Conservation (phyloP, 92 coral and sea anemone genomes). For the Paramuricea clavata region DNA sequence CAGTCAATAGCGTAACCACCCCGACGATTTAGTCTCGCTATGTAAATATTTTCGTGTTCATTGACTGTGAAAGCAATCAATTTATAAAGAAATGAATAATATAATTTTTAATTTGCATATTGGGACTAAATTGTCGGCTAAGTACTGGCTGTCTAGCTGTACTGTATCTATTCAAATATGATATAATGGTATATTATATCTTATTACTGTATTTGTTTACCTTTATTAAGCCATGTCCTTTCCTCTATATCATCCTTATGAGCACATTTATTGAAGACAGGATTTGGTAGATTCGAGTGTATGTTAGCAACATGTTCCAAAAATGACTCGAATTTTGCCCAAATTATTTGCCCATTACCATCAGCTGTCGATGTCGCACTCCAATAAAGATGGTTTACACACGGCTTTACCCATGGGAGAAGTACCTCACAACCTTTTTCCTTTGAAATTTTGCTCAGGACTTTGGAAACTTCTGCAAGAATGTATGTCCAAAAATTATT, state of each 20-base stretch:
- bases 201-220: neutral
- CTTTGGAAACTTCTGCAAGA: neutral
- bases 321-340: neutral
- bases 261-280: neutral
- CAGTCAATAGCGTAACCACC: too few relatives aligned
- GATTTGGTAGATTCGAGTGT: neutral
- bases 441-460: neutral
- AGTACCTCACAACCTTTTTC: neutral
- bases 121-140: too few relatives aligned
- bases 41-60: too few relatives aligned
- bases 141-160: too few relatives aligned
- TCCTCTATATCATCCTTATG: neutral
- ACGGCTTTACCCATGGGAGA: neutral
- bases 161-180: too few relatives aligned
- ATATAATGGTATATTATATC: too few relatives aligned
- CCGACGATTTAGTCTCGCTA: too few relatives aligned
- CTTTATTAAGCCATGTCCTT: neutral
- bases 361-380: neutral
- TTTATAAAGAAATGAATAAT: too few relatives aligned
- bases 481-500: neutral
- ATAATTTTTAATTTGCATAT: too few relatives aligned
- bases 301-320: neutral
- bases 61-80: too few relatives aligned
- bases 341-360: neutral
- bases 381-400: neutral